Evolutionary conservation across 2,113 vertebrate species (phyloP).

Genomic region (Petrocephalus zakoni): DNA sequence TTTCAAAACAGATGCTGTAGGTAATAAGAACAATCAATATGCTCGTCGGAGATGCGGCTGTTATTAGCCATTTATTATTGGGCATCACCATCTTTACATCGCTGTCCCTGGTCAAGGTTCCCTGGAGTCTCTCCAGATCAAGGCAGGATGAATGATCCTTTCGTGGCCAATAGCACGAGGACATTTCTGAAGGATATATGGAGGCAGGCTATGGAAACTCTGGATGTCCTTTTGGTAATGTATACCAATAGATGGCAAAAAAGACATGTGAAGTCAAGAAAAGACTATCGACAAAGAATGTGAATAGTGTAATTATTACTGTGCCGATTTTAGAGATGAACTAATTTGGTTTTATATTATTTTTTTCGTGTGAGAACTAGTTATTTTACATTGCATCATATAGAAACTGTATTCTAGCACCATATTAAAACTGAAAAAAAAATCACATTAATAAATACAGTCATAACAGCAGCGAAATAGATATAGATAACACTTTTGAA

Average conservation of each 20-base stretch:
- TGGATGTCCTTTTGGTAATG: background rate
- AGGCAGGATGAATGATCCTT: conserved; percentile 58
- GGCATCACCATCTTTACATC: conserved; percentile 57
- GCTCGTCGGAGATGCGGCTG: conserved; percentile 41
- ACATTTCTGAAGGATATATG: conserved; percentile 32
- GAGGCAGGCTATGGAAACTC: background rate
- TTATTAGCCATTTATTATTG: conserved; percentile 60
- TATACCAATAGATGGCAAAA: background rate
- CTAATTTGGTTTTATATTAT: background rate
- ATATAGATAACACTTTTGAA: background rate
- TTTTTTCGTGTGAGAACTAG: background rate
- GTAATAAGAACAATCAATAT: conserved; percentile 73
- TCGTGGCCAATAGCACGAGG: conserved; percentile 60
- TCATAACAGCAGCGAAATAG: background rate
- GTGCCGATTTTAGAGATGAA: background rate
- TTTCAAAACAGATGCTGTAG: conserved; percentile 64
- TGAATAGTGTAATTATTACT: background rate
- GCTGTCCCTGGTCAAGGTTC: conserved; percentile 20
- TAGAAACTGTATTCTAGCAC: background rate
- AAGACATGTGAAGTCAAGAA: background rate
- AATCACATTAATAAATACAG: background rate
- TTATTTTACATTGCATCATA: background rate
- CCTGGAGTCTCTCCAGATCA: conserved; percentile 19
- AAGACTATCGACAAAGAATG: background rate
- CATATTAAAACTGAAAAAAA: background rate